These are phyloP conservation scores for Cryptocheilus praepositus DNA, from an alignment of 2,888 invertebrate genomes.

Conservation along the genomic window DNA sequence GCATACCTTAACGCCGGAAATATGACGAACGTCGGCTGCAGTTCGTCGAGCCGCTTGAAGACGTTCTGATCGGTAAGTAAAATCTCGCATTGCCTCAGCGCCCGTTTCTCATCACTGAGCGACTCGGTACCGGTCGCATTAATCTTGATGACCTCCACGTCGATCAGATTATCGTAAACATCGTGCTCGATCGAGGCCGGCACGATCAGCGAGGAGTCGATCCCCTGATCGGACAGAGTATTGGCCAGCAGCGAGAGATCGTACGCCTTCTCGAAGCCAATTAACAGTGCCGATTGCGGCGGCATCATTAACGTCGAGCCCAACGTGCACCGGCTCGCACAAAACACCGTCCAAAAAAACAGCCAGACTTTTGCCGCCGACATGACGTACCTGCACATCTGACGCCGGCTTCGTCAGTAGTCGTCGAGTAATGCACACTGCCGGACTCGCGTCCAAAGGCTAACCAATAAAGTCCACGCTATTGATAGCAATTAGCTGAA, in stretches of 20 bases:
- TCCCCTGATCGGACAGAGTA: constrained; percentile 67
- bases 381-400: constrained; percentile 19
- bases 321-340: too few relatives aligned
- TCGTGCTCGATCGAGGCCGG: constrained; percentile 45
- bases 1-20: constrained; percentile 69
- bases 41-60: constrained; percentile 52
- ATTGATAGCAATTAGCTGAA: too few relatives aligned
- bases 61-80: constrained; percentile 60
- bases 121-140: constrained; percentile 41
- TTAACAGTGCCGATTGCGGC: constrained; percentile 64
- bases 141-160: constrained; percentile 61
- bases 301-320: constrained; percentile 62
- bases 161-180: constrained; percentile 65
- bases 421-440: too few relatives aligned
- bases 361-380: too few relatives aligned
- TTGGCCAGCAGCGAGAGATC: constrained; percentile 69
- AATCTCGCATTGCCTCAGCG: constrained; percentile 60
- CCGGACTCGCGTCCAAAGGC: too few relatives aligned
- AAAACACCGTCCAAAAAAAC: too few relatives aligned
- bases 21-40: constrained; percentile 67
- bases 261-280: constrained; percentile 67
- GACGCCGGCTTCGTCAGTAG: too few relatives aligned
- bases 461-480: too few relatives aligned
- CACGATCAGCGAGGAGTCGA: constrained; percentile 65
- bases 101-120: constrained; percentile 43